Base-by-base conservation (phyloP, 2,113 vertebrate species). In the Tragelaphus scriptus region DNA sequence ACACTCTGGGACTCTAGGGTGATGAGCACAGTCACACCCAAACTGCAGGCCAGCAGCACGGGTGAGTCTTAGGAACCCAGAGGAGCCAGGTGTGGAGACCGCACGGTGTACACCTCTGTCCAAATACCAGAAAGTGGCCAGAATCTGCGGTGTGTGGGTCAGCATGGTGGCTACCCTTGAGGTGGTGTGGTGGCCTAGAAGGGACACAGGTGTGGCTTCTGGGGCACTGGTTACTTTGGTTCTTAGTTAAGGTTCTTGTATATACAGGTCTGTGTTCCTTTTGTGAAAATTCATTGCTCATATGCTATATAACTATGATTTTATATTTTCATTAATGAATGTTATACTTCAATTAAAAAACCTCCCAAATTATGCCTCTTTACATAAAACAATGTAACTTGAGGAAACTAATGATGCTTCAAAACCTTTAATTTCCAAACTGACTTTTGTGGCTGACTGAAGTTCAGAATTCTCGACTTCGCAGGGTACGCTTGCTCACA, bases 21-120 rank as follows among this genome's bases (percentile, higher is more conserved):
- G 25, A 1, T 0, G 15, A 47, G 25, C 6, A 21, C 2, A 8
- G 17, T 7, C 0, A 11, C 2, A 5, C 32, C 32, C n/a, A 4
- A 12, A 1, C 15, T 11, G 21, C 32, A 3, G 17, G 65, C 16
- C 23, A 13, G 1, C 4, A 0, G 19, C 3, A 0, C 1, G 77
- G 32, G 12, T 6, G n/a, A 16, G 2, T 8, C 1, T 3, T 6
- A 21, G 44, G 44, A 2, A 11, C 36, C 36, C 36, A 13, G 5
- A 58, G 2, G 7, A 4, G 6, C 10, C 9, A 3, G 16, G 15
- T 2, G 2, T 0, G 7, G 12, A 40, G 40, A 19, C 2, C 1
- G 0, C 19, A 1, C 0, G 2, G 0, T 1, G 6, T 2, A 0
- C 1, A 15, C 1, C 5, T 36, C 26, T 2, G 1, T 5, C 47